Evolutionary conservation across 1,140 invertebrate genomes (phyloP), one percentile per base, ranked within the genome.

Genomic region (Pantala flavescens): DNA sequence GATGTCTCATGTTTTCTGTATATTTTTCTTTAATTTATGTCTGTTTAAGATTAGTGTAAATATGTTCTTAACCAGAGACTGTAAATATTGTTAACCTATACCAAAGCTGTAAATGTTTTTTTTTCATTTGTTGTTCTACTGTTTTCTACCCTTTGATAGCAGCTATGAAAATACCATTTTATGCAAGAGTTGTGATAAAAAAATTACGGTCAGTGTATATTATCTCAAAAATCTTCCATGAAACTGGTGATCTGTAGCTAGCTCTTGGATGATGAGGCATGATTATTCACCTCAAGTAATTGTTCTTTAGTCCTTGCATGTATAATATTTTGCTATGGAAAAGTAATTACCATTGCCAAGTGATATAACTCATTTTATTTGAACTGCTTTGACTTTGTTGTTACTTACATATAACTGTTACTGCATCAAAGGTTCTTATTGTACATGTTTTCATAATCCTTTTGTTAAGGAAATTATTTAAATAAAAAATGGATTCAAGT

Each of bases 51-150:
- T 63, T 19, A 63, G n/a, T 63, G 49, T 21, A 19, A 3, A 19
- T 21, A 21, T 5, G 3, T 63, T 19, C n/a, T 7, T 63, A 21
- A 63, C 49, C 3, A 21, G 49, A 19, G 49, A 36, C 28, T 63
- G 49, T 63, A 63, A 63, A 63, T 63, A 63, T 63, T 63, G 49
- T 63, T 63, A 63, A 63, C 14, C n/a, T 16, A 63, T 63, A 21
- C 49, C 49, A 63, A 63, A 63, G 49, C 49, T 63, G 49, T 63
- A 63, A 16, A 63, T 63, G 49, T 63, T 63, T 63, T n/a, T n/a
- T n/a, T n/a, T 63, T 63, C 5, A 63, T 63, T 63, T 63, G 49
- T 63, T 63, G n/a, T 63, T 16, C 16, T 19, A 19, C 12, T 63
- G n/a, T 63, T 63, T 63, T 63, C 1, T 63, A 63, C 12, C n/a